phyloP scores from a whole-genome alignment of 1,140 invertebrate genomes.

The Drosophila busckii region DNA sequence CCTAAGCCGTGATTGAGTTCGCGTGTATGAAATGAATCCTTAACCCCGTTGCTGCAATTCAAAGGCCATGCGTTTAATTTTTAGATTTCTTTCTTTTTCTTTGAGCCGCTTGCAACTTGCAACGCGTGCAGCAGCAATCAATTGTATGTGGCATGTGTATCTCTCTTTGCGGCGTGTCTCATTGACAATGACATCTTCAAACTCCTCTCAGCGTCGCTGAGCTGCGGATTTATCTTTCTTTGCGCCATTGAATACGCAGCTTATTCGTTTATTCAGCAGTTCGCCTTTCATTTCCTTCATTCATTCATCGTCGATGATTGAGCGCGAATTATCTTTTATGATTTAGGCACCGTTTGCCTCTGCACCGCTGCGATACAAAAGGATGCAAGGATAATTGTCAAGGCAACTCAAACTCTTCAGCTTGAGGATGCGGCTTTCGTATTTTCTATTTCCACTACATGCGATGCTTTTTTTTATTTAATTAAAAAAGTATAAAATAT shows the following conservation, averaged over 20 bases:
- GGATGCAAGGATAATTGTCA: slow-evolving; percentile 70
- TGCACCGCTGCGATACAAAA: slow-evolving; percentile 52
- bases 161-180: slow-evolving; percentile 31
- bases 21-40: slow-evolving; percentile 21
- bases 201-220: slow-evolving; percentile 49
- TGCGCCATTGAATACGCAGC: slow-evolving; percentile 63
- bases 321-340: slow-evolving; percentile 66
- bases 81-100: slow-evolving; percentile 39
- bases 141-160: slow-evolving; percentile 37
- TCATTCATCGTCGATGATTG: slow-evolving; percentile 61
- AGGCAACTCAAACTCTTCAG: slow-evolving; percentile 27
- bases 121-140: slow-evolving; percentile 29
- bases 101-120: slow-evolving; percentile 34
- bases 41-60: slow-evolving; percentile 7
- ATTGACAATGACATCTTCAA: slow-evolving; percentile 20
- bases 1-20: slow-evolving; percentile 54
- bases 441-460: slow-evolving; percentile 50
- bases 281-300: slow-evolving; percentile 65
- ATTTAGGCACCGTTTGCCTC: too few species aligned
- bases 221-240: slow-evolving; percentile 72
- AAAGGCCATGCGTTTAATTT: slow-evolving; percentile 25
- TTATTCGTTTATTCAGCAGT: slow-evolving; percentile 67
- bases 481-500: slow-evolving; percentile 31
- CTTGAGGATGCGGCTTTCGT: slow-evolving; percentile 38
- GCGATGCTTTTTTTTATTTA: slow-evolving; percentile 41